Evolutionary conservation across 2,113 vertebrate genomes (phyloP).

Genomic region (Callopanchax toddi): DNA sequence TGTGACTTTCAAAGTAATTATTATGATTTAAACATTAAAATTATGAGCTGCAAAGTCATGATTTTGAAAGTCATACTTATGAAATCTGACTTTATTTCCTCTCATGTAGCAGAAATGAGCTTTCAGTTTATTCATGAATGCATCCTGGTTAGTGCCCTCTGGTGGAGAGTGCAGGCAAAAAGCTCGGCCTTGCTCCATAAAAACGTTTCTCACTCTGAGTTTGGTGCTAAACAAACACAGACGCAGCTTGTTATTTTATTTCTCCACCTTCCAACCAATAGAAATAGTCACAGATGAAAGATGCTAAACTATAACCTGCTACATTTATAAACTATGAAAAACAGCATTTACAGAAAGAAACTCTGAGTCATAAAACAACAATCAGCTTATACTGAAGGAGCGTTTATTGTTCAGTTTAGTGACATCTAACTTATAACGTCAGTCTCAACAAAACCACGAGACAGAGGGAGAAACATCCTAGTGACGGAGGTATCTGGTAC

Average conservation of each 20-base stretch:
- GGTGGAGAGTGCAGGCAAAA: constrained; percentile 12
- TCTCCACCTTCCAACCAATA: no score
- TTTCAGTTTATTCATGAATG: no score
- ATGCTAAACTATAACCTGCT: no score
- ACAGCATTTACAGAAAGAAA: not conserved
- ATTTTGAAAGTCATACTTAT: no score
- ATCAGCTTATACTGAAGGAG: constrained; percentile 36
- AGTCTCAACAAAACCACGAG: constrained; percentile 38
- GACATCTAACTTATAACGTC: constrained; percentile 45
- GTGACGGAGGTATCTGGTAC: constrained; percentile 53
- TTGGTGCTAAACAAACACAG: not conserved
- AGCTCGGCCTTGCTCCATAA: no score
- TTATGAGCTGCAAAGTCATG: no score
- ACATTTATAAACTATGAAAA: not conserved
- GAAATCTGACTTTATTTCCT: no score
- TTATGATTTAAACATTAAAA: no score
- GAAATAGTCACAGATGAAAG: no score
- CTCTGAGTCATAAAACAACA: not conserved
- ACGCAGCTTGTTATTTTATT: no score
- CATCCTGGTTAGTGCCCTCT: constrained; percentile 9
- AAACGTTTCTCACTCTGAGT: not conserved
- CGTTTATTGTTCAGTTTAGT: constrained; percentile 71
- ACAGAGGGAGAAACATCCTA: constrained; percentile 27
- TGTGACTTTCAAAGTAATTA: no score
- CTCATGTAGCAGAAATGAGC: no score